Conservation (phyloP, 2,113 vertebrate species). For the Caracal caracal region DNA sequence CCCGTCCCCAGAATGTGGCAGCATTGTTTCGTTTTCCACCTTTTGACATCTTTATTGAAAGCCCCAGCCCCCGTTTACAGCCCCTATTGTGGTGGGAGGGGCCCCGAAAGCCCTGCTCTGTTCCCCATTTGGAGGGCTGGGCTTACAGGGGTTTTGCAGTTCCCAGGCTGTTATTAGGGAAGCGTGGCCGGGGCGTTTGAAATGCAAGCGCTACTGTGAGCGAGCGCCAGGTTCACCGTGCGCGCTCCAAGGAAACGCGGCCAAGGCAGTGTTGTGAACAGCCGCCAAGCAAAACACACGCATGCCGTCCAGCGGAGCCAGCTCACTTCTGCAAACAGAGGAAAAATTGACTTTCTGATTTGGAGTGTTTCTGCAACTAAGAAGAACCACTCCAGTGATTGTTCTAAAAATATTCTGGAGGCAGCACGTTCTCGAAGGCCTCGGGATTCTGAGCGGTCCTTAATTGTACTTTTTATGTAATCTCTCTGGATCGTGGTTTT, state of each 20-base stretch:
- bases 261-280: conserved; percentile 94
- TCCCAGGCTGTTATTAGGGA: conserved; percentile 87
- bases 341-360: conserved; percentile 91
- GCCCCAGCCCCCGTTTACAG: conserved; percentile 70
- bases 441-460: conserved; percentile 83
- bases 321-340: conserved; percentile 94
- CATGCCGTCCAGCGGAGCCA: conserved; percentile 91
- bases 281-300: conserved; percentile 98
- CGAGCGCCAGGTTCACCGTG: conserved; percentile 90
- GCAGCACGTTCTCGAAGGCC: conserved; percentile 80
- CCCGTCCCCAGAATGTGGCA: not conserved
- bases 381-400: conserved; percentile 88
- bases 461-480: conserved; percentile 84
- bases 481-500: conserved; percentile 73
- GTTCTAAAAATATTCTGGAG: conserved; percentile 90
- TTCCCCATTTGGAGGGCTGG: conserved; percentile 78
- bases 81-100: conserved; percentile 65
- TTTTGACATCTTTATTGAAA: conserved; percentile 76
- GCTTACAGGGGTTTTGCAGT: conserved; percentile 83
- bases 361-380: conserved; percentile 89
- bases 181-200: conserved; percentile 87
- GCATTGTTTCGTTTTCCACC: conserved; percentile 71
- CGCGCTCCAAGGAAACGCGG: conserved; percentile 92
- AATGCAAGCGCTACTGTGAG: conserved; percentile 90
- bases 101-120: conserved; percentile 71